These are phyloP conservation scores for Eilema caniola DNA, from an alignment of 2,888 invertebrate genomes.

Conservation along the genomic window DNA sequence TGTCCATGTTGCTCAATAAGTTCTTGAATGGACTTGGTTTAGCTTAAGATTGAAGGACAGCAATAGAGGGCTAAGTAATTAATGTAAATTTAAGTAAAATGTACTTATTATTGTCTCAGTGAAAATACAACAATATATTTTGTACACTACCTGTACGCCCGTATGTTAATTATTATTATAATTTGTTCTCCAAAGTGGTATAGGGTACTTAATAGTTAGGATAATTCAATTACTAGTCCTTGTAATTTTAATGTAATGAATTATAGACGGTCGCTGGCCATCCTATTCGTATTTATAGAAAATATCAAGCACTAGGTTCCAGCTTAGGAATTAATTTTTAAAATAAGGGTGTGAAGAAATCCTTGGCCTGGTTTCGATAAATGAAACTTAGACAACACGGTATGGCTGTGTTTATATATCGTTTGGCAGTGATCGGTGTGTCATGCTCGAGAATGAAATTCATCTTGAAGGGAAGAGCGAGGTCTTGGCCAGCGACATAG, in stretches of 20 bases:
- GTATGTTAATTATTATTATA: slow-evolving; percentile 62
- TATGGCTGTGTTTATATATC: slow-evolving; percentile 19
- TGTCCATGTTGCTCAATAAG: slow-evolving; percentile 86
- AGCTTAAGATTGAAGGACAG: slow-evolving; percentile 80
- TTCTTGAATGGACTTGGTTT: slow-evolving; percentile 75
- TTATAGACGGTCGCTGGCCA: slow-evolving; percentile 77
- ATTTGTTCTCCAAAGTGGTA: slow-evolving; percentile 84
- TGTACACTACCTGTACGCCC: slow-evolving; percentile 68
- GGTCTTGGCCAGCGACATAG: slow-evolving; percentile 73
- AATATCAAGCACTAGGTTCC: background rate
- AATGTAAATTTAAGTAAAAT: slow-evolving; percentile 72
- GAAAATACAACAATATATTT: slow-evolving; percentile 64
- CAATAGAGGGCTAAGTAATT: slow-evolving; percentile 73
- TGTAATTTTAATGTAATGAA: slow-evolving; percentile 83
- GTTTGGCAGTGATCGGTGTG: slow-evolving; percentile 20
- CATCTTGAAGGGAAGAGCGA: slow-evolving; percentile 25
- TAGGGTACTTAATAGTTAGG: slow-evolving; percentile 86
- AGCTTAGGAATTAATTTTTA: background rate
- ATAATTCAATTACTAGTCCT: slow-evolving; percentile 87
- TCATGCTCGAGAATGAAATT: slow-evolving; percentile 20
- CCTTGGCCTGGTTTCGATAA: background rate
- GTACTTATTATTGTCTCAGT: slow-evolving; percentile 70
- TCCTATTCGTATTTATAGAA: slow-evolving; percentile 31
- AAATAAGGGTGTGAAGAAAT: background rate
- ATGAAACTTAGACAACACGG: background rate